Evolutionary conservation across 2,113 vertebrate genomes (phyloP).

Genomic region (Sturnus vulgaris): DNA sequence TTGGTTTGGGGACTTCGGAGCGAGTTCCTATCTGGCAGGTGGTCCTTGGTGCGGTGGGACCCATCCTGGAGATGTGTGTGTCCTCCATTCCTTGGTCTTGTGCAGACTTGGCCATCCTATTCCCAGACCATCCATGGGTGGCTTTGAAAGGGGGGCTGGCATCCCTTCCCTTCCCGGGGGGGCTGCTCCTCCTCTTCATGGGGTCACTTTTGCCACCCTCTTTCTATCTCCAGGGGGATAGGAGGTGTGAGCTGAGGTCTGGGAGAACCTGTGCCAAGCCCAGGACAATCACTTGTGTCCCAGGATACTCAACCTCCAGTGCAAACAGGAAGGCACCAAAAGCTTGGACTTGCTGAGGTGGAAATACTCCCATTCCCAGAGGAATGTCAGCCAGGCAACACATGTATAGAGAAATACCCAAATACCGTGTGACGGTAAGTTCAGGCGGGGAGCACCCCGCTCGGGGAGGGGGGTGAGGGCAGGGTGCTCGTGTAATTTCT

Average conservation of each 20-base stretch:
- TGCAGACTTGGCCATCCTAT: rapidly evolving
- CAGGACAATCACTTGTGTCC: neutral
- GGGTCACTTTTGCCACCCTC: neutral
- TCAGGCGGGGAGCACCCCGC: rapidly evolving
- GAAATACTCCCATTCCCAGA: neutral
- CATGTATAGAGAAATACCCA: neutral
- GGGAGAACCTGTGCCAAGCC: neutral
- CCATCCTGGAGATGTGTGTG: neutral
- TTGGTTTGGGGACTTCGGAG: neutral
- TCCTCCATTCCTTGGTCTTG: neutral
- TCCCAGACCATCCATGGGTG: rapidly evolving
- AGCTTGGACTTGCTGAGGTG: neutral
- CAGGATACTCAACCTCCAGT: neutral
- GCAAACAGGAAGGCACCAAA: neutral
- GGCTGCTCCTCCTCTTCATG: neutral
- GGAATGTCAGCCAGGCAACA: neutral
- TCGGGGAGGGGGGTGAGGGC: no score
- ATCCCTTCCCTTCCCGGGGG: neutral
- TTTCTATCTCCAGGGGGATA: neutral
- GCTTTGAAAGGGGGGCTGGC: neutral
- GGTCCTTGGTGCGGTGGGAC: neutral
- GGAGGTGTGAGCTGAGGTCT: neutral
- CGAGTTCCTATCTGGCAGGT: neutral
- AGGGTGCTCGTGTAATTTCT: neutral
- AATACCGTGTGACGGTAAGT: rapidly evolving